These are phyloP conservation scores for Vipera latastei DNA, from an alignment of 2,797 vertebrate genomes.

Conservation along the genomic window DNA sequence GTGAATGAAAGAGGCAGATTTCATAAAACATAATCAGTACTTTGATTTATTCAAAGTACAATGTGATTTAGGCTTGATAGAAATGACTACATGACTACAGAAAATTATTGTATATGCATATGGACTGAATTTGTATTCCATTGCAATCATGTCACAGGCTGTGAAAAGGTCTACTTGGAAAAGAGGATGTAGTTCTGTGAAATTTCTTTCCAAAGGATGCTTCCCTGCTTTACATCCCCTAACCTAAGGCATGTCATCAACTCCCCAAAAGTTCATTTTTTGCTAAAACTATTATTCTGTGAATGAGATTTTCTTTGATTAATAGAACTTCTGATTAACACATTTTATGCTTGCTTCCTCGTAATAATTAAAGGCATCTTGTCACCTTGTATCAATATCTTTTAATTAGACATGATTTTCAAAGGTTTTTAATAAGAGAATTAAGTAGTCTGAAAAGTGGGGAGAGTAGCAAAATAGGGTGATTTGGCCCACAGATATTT, in stretches of 20 bases:
- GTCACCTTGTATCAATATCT: not conserved
- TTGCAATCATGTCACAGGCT: not conserved
- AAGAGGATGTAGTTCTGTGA: not conserved
- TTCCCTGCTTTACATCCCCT: not conserved
- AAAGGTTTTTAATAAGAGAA: not conserved
- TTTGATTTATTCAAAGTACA: conserved; percentile 18
- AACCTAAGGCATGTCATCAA: not conserved
- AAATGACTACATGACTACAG: not conserved
- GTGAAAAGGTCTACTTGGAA: not conserved
- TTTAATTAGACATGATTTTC: not conserved
- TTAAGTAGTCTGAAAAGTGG: not conserved
- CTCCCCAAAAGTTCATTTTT: not conserved
- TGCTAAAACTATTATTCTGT: not conserved
- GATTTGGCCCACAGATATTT: not conserved
- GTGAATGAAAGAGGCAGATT: conserved; percentile 36
- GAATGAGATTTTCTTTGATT: not conserved
- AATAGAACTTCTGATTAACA: not conserved
- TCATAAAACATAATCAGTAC: conserved; percentile 20
- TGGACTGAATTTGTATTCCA: not conserved
- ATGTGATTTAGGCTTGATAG: not conserved
- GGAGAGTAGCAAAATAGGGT: not conserved
- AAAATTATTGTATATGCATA: not conserved
- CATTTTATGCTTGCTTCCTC: not conserved
- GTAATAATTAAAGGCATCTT: not conserved
- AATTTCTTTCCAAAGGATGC: not conserved